Conservation (phyloP, 2,113 vertebrate species). For the Thunnus maccoyii region DNA sequence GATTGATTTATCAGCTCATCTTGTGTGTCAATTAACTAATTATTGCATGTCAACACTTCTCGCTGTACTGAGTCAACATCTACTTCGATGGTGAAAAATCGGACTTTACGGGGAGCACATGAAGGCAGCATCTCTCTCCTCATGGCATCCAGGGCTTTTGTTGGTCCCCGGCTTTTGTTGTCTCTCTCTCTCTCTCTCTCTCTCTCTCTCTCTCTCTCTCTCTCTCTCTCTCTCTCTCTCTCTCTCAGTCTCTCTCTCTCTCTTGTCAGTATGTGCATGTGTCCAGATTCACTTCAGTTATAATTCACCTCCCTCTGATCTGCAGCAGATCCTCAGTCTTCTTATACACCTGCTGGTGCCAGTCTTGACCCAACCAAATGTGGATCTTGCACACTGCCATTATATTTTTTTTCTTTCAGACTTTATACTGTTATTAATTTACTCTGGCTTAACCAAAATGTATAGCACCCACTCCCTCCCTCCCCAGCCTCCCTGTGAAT, state of each 20-base stretch:
- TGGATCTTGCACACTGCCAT: background rate
- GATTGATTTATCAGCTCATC: no score
- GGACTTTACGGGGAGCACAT: slow-evolving; percentile 22
- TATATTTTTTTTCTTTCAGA: background rate
- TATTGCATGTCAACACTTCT: no score
- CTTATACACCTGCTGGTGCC: background rate
- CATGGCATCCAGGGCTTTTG: slow-evolving; percentile 80
- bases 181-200: slow-evolving; percentile 45
- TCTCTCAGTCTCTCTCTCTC: slow-evolving; percentile 3
- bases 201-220: slow-evolving; percentile 24
- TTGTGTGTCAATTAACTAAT: no score
- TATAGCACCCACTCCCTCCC: slow-evolving; percentile 30
- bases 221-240: slow-evolving; percentile 17
- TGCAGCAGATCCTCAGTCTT: background rate
- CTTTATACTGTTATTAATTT: slow-evolving; percentile 44
- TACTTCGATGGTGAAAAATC: background rate
- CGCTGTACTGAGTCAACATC: background rate
- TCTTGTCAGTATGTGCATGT: slow-evolving; percentile 9
- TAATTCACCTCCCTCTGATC: slow-evolving; percentile 38
- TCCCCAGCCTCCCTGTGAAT: slow-evolving; percentile 51
- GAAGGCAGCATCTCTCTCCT: slow-evolving; percentile 76
- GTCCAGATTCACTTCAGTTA: slow-evolving; percentile 31
- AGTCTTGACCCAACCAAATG: background rate
- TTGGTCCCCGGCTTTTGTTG: slow-evolving; percentile 77
- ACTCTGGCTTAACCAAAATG: slow-evolving; percentile 50